Conservation (phyloP, 1,140 invertebrate genomes). For the Alviniconcha marisindica region DNA sequence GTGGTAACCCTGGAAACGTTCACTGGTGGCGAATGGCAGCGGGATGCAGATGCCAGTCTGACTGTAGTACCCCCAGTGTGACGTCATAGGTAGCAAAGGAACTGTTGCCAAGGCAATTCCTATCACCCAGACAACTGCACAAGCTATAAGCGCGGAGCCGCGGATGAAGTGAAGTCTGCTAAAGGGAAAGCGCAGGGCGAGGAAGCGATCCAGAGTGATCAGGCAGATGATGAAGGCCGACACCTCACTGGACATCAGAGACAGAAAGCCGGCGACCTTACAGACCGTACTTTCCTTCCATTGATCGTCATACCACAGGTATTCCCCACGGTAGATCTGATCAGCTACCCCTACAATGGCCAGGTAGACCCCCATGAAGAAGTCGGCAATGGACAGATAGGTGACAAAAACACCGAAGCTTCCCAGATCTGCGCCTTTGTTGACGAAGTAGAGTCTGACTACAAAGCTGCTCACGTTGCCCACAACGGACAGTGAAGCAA, state of each 20-base stretch:
- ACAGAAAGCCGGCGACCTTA: slow-evolving; percentile 43
- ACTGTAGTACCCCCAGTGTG: slow-evolving; percentile 7
- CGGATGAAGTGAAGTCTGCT: background rate
- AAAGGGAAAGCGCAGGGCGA: slow-evolving; percentile 15
- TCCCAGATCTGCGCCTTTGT: background rate
- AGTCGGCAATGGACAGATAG: slow-evolving; percentile 56
- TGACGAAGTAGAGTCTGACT: slow-evolving; percentile 9
- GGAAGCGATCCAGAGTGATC: slow-evolving; percentile 23
- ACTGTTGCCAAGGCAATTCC: background rate
- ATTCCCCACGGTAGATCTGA: slow-evolving; percentile 46
- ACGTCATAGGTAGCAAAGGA: slow-evolving; percentile 5
- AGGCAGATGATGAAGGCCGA: slow-evolving; percentile 25
- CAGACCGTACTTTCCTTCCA: slow-evolving; percentile 54
- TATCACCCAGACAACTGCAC: background rate
- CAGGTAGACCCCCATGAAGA: slow-evolving; percentile 54
- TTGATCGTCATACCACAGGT: slow-evolving; percentile 48
- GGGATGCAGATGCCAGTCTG: slow-evolving; percentile 24
- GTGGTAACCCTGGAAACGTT: background rate
- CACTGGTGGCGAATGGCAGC: slow-evolving; percentile 18
- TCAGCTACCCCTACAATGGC: slow-evolving; percentile 44
- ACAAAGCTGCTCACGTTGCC: slow-evolving; percentile 49
- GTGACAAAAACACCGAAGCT: slow-evolving; percentile 43
- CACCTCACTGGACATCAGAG: slow-evolving; percentile 31
- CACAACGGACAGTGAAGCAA: slow-evolving; percentile 39
- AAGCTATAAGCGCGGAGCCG: background rate